Base-by-base conservation (phyloP, 2,113 vertebrate species). In the Tursiops truncatus region DNA sequence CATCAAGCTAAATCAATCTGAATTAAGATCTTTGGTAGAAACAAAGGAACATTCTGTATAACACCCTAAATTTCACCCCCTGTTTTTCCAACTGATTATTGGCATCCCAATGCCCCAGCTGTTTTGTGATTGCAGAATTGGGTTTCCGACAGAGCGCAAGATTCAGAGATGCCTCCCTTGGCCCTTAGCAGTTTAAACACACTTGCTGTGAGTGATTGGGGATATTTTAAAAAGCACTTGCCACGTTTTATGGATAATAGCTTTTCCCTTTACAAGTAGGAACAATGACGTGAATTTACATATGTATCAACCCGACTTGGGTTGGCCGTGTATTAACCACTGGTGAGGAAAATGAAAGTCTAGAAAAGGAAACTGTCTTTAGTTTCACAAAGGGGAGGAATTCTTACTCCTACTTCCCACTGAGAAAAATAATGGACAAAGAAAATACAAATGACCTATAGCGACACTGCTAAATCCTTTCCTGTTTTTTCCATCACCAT, bases 361-460 rank as follows among this genome's bases (percentile, higher is more conserved):
- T 38, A 63, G 47, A 71, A 90, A 76, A 71, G 41, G 28, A 95
- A 91, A 60, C 14, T 80, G 81, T 38, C 68, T 79, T 90, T 33
- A 56, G 56, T 96, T 93, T 92, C n/a, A 95, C 62, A 74, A 89
- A 94, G 60, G 23, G 91, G n/a, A 79, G 44, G 87, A 96, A 94
- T 63, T 79, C 65, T 62, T 73, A 56, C 33, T 92, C 17, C 21
- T 67, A 31, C n/a, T 88, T 62, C 76, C 74, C 58, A 92, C 41
- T 2, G 47, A 83, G 93, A 94, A 58, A 83, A 94, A 94, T 62
- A 82, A 86, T 21, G 25, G 18, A 73, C 47, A 36, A 65, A 91
- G 26, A 86, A 92, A 83, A 28, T 63, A 60, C 80, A 65, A 89
- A 80, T 41, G 91, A 79, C 74, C 60, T 33, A 23, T 1, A 47